These are phyloP conservation scores for Alcis repandata DNA, from an alignment of 2,888 invertebrate species.

Conservation along the genomic window DNA sequence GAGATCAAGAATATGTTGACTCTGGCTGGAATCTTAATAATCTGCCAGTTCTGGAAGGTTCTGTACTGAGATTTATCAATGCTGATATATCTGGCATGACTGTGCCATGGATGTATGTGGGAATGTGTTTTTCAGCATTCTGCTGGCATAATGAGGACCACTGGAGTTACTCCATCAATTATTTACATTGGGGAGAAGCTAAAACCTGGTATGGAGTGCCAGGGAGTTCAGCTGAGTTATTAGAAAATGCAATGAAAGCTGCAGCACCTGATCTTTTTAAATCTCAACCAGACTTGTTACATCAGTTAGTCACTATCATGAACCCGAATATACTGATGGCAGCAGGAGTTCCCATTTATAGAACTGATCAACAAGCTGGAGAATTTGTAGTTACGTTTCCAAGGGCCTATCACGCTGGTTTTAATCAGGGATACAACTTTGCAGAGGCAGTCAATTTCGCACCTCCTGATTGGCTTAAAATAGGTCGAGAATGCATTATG, in stretches of 20 bases:
- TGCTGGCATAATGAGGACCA: constrained; percentile 95
- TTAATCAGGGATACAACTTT: constrained; percentile 93
- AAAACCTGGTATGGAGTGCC: constrained; percentile 95
- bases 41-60: constrained; percentile 89
- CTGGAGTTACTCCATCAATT: constrained; percentile 94
- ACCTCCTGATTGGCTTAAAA: constrained; percentile 91
- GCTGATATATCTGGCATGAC: constrained; percentile 91
- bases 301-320: constrained; percentile 93
- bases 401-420: constrained; percentile 93
- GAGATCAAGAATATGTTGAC: constrained; percentile 88
- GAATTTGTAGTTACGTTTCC: constrained; percentile 94
- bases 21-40: constrained; percentile 93
- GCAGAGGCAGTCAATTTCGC: constrained; percentile 95
- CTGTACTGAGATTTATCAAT: constrained; percentile 91
- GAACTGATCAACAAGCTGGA: constrained; percentile 91
- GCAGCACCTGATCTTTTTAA: constrained; percentile 91
- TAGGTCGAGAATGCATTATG: constrained; percentile 90
- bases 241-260: constrained; percentile 90
- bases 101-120: constrained; percentile 94
- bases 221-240: constrained; percentile 88
- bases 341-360: constrained; percentile 87
- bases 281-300: constrained; percentile 91
- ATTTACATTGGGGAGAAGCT: constrained; percentile 93
- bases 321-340: constrained; percentile 90
- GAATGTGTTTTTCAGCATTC: constrained; percentile 94